Conservation (phyloP, 2,113 vertebrate species). For the Cyprinodon brontotheroides region DNA sequence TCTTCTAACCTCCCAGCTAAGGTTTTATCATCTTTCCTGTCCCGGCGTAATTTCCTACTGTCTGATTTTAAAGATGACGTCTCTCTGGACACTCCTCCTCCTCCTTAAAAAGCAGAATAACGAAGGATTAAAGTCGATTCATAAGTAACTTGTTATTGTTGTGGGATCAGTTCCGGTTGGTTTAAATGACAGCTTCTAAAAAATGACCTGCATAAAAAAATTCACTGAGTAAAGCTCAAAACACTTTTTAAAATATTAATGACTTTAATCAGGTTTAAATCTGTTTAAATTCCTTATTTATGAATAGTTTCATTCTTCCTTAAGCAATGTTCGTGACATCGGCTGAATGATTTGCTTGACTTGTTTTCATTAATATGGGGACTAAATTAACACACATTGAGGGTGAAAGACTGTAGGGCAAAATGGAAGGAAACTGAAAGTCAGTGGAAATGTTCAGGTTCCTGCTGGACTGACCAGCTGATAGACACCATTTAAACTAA, state of each 20-base stretch:
- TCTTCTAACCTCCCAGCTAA: too few relatives aligned
- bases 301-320: neutral
- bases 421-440: neutral
- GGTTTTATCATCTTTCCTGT: too few relatives aligned
- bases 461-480: neutral
- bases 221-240: neutral
- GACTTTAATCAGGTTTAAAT: slow-evolving; percentile 7
- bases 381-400: neutral
- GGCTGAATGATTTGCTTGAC: slow-evolving; percentile 5
- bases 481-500: neutral
- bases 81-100: too few relatives aligned
- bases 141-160: too few relatives aligned
- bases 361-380: slow-evolving; percentile 6
- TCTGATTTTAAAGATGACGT: too few relatives aligned
- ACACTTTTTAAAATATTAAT: slow-evolving; percentile 16
- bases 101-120: too few relatives aligned
- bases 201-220: neutral
- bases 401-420: neutral
- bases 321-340: neutral
- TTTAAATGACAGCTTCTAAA: neutral
- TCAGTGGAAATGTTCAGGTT: neutral
- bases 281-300: slow-evolving; percentile 15
- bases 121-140: too few relatives aligned
- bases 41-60: too few relatives aligned
- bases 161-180: too few relatives aligned